Conservation (phyloP, 2,888 invertebrate species). For the Pachydiplax longipennis region DNA sequence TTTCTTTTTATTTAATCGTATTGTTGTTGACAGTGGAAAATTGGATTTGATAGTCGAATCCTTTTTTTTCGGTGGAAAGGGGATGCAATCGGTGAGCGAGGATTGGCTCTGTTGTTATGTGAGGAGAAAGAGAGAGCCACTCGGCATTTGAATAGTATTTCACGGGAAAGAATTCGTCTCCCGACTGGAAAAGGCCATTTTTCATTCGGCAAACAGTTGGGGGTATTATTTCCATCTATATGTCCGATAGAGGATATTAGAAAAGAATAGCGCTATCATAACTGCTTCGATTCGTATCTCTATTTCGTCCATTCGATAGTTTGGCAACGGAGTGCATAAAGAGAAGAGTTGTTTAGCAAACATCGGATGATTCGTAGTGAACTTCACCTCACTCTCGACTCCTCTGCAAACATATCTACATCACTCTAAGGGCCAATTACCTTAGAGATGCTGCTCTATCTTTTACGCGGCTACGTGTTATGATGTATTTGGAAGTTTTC, state of each 20-base stretch:
- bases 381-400: not conserved
- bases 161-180: not conserved
- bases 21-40: constrained; percentile 44
- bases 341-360: not conserved
- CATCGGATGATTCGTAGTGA: not conserved
- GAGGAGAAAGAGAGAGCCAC: not conserved
- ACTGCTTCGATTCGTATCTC: not conserved
- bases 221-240: not conserved
- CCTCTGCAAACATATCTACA: not conserved
- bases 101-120: not conserved
- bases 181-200: not conserved
- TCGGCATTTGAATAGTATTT: not conserved
- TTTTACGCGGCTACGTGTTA: too few relatives aligned
- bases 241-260: not conserved
- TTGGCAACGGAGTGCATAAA: not conserved
- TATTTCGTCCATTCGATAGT: not conserved
- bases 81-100: not conserved
- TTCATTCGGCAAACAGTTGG: not conserved
- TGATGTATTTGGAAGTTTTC: too few relatives aligned
- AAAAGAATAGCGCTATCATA: not conserved
- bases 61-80: not conserved
- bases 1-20: constrained; percentile 36
- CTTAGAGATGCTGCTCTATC: too few relatives aligned
- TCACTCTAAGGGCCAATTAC: too few relatives aligned
- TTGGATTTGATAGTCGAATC: constrained; percentile 32